These are phyloP conservation scores for Diorhabda sublineata DNA, from an alignment of 1,140 invertebrate species.

Conservation along the genomic window DNA sequence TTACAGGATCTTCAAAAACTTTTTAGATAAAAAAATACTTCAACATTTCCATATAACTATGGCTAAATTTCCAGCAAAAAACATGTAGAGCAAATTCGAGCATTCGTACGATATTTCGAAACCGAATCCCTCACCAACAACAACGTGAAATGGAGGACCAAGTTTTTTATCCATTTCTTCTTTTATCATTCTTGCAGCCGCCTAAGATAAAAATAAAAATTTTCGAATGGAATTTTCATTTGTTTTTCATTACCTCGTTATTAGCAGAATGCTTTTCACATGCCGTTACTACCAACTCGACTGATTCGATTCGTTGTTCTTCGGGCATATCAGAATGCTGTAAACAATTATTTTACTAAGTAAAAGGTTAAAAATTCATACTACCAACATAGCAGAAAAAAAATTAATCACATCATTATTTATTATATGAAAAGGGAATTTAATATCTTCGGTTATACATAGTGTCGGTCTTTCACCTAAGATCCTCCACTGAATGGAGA, in stretches of 20 bases:
- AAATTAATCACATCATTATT: no score
- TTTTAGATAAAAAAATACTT: constrained; percentile 7
- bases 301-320: constrained; percentile 82
- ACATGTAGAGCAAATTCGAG: constrained; percentile 86
- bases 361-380: not conserved
- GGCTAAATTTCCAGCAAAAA: constrained; percentile 85
- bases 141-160: constrained; percentile 86
- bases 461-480: no score
- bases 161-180: constrained; percentile 93
- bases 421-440: no score
- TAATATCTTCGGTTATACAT: no score
- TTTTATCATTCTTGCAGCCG: constrained; percentile 82
- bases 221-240: not conserved
- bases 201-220: constrained; percentile 47
- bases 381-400: no score
- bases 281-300: constrained; percentile 86
- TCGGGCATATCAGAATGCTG: constrained; percentile 86
- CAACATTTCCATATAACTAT: constrained; percentile 86
- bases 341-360: constrained; percentile 27
- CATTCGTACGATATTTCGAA: constrained; percentile 89
- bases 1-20: no score
- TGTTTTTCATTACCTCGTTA: constrained; percentile 60
- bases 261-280: constrained; percentile 86
- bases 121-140: constrained; percentile 91
- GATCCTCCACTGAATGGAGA: no score